Conservation (phyloP, 1,140 invertebrate species). For the Dufourea novaeangliae region DNA sequence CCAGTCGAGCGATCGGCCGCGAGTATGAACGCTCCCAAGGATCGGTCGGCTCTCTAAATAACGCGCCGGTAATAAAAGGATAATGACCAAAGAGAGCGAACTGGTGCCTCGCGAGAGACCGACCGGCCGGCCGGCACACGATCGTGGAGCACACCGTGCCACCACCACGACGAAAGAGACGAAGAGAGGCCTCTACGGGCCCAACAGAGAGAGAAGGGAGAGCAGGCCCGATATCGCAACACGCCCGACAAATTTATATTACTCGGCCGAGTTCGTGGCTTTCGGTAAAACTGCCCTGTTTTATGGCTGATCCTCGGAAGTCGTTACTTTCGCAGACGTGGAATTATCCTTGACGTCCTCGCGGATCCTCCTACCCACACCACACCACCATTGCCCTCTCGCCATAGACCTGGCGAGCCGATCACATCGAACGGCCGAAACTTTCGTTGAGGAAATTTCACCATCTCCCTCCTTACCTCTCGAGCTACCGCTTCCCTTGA, state of each 20-base stretch:
- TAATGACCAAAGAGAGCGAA: constrained; percentile 70
- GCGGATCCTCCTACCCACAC: constrained; percentile 37
- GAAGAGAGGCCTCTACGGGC: neutral
- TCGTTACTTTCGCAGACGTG: constrained; percentile 61
- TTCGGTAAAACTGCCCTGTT: constrained; percentile 59
- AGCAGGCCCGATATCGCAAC: constrained; percentile 40
- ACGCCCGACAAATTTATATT: constrained; percentile 67
- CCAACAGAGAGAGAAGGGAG: neutral
- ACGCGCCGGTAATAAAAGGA: constrained; percentile 73
- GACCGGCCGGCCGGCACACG: constrained; percentile 32
- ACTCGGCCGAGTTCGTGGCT: constrained; percentile 42
- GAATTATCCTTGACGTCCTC: constrained; percentile 65
- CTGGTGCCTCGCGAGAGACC: constrained; percentile 29
- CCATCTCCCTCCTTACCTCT: too few species aligned
- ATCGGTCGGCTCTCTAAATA: constrained; percentile 72
- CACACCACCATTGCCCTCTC: neutral
- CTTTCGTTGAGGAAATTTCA: constrained; percentile 12
- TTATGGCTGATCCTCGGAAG: constrained; percentile 47
- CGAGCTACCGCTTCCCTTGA: neutral
- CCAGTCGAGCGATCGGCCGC: constrained; percentile 69
- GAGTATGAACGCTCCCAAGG: constrained; percentile 60
- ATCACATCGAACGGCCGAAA: constrained; percentile 4
- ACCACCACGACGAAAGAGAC: neutral
- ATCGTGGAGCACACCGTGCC: constrained; percentile 5
- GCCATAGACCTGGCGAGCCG: neutral